phyloP scores from a whole-genome alignment of 35 echinoderm and acorn worm species.

The Stichopus chloronotus region DNA sequence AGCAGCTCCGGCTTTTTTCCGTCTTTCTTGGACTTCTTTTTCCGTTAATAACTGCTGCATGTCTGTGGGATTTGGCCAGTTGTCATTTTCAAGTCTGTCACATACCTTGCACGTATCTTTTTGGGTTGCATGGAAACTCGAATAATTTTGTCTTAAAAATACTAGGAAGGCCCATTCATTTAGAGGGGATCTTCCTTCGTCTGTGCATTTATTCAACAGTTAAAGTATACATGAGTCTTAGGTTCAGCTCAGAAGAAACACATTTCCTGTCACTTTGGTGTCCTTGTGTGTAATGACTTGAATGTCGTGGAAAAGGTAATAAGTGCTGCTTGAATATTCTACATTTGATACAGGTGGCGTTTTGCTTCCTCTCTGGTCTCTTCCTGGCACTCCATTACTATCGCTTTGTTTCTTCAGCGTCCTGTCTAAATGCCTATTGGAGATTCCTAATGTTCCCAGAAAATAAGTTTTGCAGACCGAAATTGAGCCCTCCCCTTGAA shows the following conservation, averaged over 20 bases:
- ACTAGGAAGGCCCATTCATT: background rate
- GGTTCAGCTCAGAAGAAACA: background rate
- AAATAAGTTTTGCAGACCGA: background rate
- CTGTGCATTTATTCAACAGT: slow-evolving; percentile 8
- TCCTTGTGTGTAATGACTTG: background rate
- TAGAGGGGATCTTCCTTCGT: background rate
- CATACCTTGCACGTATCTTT: slow-evolving; percentile 3
- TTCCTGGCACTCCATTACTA: background rate
- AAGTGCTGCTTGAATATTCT: background rate
- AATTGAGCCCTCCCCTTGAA: background rate
- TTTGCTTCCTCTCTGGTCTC: background rate
- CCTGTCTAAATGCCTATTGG: background rate
- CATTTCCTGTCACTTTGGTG: background rate
- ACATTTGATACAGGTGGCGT: background rate
- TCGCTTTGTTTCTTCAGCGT: background rate
- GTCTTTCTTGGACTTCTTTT: background rate
- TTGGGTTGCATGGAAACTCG: background rate
- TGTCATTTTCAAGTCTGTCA: background rate
- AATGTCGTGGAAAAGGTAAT: background rate
- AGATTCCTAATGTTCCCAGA: background rate
- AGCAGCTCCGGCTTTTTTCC: background rate
- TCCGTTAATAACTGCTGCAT: background rate
- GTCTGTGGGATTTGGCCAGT: background rate
- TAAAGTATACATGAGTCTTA: background rate
- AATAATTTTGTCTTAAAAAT: background rate